Base-by-base conservation (phyloP, 2,888 invertebrate genomes). In the Ypsolopha scabrella region DNA sequence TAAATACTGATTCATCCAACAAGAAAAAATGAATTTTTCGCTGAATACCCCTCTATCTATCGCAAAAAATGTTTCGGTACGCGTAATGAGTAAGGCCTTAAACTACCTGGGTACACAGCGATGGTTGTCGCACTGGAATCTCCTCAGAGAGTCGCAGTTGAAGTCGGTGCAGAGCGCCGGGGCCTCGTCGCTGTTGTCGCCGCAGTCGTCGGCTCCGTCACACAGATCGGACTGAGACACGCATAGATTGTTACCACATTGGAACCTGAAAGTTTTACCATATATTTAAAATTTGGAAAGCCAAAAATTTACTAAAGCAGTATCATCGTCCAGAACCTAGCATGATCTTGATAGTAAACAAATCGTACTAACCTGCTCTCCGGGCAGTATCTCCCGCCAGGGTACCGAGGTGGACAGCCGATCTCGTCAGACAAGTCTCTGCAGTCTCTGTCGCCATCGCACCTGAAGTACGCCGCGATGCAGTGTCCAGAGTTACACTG, bases 401-500 rank as follows among this genome's bases (percentile, higher is more conserved):
- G 95, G 81, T 90, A 97, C 34, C 94, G 89, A 0, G 97, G 94
- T 24, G 95, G 94, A 64, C 98, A 98, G 58, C 92, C 93, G 58
- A 92, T 90, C 77, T 97, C 97, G 68, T 97, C 97, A 6, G 94
- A 95, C 85, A 95, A 90, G 68, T 97, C 97, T 33, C 93, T 88
- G 63, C 96, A 97, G 68, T 97, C 96, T 6, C 94, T 87, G 62
- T 95, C 94, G 7, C 97, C 96, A 66, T 97, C 96, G 70, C 97
- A 97, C 7, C 93, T 89, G 87, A 96, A 92, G 74, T 94, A 94
- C 0, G 93, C 88, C 0, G 95, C 94, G 57, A 98, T 95, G 68
- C 98, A 98, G 70, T 98, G 98, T 0, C 97, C 97, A 11, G 94
- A 96, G 50, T 90, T 88, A 66, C 97, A 97, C 75, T 96, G 95